Conservation (phyloP, 2,113 vertebrate genomes). For the Gobius niger region DNA sequence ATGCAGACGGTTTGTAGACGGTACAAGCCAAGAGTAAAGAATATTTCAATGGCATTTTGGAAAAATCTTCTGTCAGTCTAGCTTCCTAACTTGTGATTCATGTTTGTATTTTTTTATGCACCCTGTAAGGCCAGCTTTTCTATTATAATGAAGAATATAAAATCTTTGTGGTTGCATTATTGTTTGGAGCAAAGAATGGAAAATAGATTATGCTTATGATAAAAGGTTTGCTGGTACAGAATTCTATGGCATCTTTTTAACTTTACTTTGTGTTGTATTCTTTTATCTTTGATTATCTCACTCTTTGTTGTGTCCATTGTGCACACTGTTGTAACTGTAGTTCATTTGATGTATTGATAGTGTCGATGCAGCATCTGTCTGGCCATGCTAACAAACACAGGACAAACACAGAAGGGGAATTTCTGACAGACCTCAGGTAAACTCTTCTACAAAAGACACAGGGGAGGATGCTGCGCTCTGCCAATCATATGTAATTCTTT, state of each 20-base stretch:
- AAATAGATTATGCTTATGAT: not conserved
- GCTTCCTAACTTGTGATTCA: too few relatives aligned
- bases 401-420: conserved; percentile 54
- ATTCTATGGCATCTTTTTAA: conserved; percentile 15
- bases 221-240: conserved; percentile 10
- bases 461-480: conserved; percentile 25
- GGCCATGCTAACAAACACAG: conserved; percentile 33
- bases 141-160: too few relatives aligned
- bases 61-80: too few relatives aligned
- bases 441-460: conserved; percentile 36
- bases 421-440: conserved; percentile 57
- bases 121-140: too few relatives aligned
- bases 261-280: conserved; percentile 1
- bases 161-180: not conserved
- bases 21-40: too few relatives aligned
- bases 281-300: conserved; percentile 50
- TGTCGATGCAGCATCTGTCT: conserved; percentile 69
- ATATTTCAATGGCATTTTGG: too few relatives aligned
- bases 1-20: too few relatives aligned
- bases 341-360: conserved; percentile 30
- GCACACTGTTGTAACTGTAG: conserved; percentile 38
- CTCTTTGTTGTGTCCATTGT: conserved; percentile 58
- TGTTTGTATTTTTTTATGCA: too few relatives aligned
- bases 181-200: not conserved
- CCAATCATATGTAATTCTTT: conserved; percentile 40